Evolutionary conservation across 1,140 invertebrate genomes (phyloP).

Genomic region (Drosophila ananassae): DNA sequence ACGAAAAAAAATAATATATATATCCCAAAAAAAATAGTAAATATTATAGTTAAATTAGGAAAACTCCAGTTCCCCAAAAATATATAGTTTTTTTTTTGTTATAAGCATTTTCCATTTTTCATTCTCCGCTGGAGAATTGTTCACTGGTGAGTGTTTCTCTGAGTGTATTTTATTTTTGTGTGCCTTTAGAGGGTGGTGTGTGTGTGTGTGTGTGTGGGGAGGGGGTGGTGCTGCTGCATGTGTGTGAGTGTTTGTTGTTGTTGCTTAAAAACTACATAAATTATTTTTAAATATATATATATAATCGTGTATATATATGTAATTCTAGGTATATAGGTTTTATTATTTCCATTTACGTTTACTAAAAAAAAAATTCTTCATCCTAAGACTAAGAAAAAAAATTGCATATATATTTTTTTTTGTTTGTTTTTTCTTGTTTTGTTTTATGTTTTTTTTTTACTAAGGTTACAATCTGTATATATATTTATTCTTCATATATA

Average conservation of each 20-base stretch:
- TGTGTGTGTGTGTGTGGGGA: no score
- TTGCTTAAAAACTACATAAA: constrained; percentile 76
- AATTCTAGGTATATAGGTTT: constrained; percentile 52
- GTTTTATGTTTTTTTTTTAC: constrained; percentile 33
- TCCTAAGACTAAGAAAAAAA: constrained; percentile 79
- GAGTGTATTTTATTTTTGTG: constrained; percentile 7
- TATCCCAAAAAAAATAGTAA: constrained; percentile 18
- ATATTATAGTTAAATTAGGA: constrained; percentile 30
- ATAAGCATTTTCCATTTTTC: constrained; percentile 31
- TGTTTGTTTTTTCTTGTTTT: constrained; percentile 7
- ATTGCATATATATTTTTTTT: constrained; percentile 40
- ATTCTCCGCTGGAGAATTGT: not conserved
- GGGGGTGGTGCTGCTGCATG: constrained; percentile 26
- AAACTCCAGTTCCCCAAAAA: constrained; percentile 21
- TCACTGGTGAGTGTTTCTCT: constrained; percentile 32
- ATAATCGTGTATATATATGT: constrained; percentile 31
- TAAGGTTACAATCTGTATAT: constrained; percentile 59
- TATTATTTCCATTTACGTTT: constrained; percentile 57
- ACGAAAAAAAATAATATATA: constrained; percentile 53
- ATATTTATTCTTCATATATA: constrained; percentile 20
- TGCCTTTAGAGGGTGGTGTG: not conserved
- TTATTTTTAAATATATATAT: constrained; percentile 59
- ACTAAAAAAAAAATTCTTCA: constrained; percentile 72
- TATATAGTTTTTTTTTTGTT: constrained; percentile 8
- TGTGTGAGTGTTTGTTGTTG: constrained; percentile 42